phyloP scores from a whole-genome alignment of 2,888 invertebrate genomes.

The Nephrotoma appendiculata region DNA sequence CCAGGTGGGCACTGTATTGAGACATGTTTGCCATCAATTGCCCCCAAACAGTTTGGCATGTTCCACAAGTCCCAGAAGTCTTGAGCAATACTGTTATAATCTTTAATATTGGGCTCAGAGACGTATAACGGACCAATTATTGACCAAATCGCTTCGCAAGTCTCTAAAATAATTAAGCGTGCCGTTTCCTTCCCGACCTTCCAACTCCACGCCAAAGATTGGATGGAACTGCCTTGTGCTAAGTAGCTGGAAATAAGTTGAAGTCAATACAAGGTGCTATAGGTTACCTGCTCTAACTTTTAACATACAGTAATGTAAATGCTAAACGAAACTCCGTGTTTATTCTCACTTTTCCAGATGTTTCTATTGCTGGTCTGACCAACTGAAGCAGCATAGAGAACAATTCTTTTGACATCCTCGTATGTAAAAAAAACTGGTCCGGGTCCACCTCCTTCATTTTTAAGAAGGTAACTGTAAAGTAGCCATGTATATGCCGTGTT shows the following conservation, averaged over 20 bases:
- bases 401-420: too few relatives aligned
- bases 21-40: slow-evolving; percentile 20
- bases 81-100: slow-evolving; percentile 1
- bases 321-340: too few relatives aligned
- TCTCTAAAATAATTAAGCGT: slow-evolving; percentile 7
- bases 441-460: too few relatives aligned
- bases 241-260: neutral
- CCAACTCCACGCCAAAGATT: neutral
- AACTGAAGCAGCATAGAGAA: too few relatives aligned
- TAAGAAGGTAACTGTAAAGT: too few relatives aligned
- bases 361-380: too few relatives aligned
- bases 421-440: too few relatives aligned
- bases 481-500: too few relatives aligned
- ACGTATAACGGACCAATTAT: slow-evolving; percentile 6
- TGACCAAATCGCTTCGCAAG: slow-evolving; percentile 9
- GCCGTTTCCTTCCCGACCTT: slow-evolving; percentile 9
- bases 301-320: too few relatives aligned
- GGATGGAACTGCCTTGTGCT: neutral
- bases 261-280: too few relatives aligned
- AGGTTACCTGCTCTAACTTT: too few relatives aligned
- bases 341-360: too few relatives aligned
- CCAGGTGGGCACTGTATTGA: slow-evolving; percentile 13
- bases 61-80: slow-evolving; percentile 13
- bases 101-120: neutral
- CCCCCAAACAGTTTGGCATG: slow-evolving; percentile 17